phyloP scores from a whole-genome alignment of 92 coral and sea anemone genomes.

The Micromussa lordhowensis region DNA sequence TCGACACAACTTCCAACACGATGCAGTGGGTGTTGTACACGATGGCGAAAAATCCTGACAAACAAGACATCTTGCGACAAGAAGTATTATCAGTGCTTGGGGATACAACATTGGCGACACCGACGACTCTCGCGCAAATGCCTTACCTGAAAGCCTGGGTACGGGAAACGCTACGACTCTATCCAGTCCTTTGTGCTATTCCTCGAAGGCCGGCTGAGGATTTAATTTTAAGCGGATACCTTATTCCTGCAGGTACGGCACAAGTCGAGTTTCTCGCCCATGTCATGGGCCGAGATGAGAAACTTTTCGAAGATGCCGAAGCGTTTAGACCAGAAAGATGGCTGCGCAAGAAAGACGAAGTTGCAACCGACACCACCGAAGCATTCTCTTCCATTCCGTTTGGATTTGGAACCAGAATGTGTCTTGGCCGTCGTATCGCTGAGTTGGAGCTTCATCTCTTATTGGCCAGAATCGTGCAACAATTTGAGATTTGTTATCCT shows the following conservation, averaged over 20 bases:
- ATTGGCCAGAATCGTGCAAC: conserved; percentile 51
- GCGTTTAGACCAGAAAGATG: conserved; percentile 75
- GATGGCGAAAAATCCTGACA: conserved; percentile 73
- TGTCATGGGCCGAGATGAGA: conserved; percentile 60
- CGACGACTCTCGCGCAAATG: conserved; percentile 52
- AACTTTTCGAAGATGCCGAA: conserved; percentile 51
- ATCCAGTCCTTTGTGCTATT: conserved; percentile 51
- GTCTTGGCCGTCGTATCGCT: conserved; percentile 74
- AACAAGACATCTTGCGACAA: conserved; percentile 64
- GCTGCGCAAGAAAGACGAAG: conserved; percentile 38
- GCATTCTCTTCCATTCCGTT: conserved; percentile 75
- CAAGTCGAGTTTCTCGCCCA: conserved; percentile 16
- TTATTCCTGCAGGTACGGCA: conserved; percentile 62
- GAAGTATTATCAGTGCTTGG: conserved; percentile 61
- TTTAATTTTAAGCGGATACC: conserved; percentile 63
- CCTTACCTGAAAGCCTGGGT: conserved; percentile 78
- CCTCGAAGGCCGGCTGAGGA: conserved; percentile 49
- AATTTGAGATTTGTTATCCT: conserved; percentile 61
- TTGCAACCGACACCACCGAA: conserved; percentile 12
- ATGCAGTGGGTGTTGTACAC: conserved; percentile 77
- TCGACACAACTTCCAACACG: conserved; percentile 78
- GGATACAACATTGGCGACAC: conserved; percentile 25
- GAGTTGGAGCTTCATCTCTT: conserved; percentile 70
- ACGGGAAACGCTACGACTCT: conserved; percentile 75
- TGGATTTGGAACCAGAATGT: conserved; percentile 83